These are phyloP conservation scores for Arbacia lixula DNA, from an alignment of 53 echinoderm and acorn worm genomes.

Conservation along the genomic window DNA sequence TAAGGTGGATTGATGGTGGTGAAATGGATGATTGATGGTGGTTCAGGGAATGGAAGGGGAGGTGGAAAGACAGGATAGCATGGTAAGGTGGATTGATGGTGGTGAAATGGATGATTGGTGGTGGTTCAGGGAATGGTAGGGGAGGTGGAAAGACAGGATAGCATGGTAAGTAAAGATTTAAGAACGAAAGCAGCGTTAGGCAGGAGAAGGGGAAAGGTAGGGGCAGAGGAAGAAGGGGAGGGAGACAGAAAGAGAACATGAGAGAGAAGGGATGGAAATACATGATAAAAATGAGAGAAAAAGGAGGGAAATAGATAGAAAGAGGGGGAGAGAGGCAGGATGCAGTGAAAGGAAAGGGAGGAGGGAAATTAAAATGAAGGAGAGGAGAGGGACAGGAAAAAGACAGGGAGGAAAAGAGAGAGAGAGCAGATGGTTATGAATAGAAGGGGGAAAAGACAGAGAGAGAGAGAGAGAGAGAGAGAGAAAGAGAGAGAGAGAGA, in stretches of 20 bases:
- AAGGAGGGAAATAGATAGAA: background rate
- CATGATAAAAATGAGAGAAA: background rate
- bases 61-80: background rate
- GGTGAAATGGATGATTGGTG: background rate
- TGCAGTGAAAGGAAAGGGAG: background rate
- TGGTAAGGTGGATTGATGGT: background rate
- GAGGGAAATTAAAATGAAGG: background rate
- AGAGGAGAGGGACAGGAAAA: background rate
- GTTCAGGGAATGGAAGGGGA: background rate
- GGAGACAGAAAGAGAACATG: background rate
- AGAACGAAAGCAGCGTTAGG: no score
- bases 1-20: background rate
- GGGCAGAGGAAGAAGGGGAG: background rate
- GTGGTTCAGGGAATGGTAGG: background rate
- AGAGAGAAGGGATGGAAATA: background rate
- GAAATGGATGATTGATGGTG: background rate
- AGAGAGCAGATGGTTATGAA: background rate
- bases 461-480: background rate
- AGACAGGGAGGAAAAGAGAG: background rate
- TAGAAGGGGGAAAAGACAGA: background rate
- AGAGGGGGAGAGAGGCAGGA: background rate
- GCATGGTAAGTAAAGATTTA: background rate
- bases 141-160: background rate
- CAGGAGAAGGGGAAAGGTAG: background rate
- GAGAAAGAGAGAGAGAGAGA: background rate